Conservation (phyloP, 2,888 invertebrate genomes). For the Apantesis nais region DNA sequence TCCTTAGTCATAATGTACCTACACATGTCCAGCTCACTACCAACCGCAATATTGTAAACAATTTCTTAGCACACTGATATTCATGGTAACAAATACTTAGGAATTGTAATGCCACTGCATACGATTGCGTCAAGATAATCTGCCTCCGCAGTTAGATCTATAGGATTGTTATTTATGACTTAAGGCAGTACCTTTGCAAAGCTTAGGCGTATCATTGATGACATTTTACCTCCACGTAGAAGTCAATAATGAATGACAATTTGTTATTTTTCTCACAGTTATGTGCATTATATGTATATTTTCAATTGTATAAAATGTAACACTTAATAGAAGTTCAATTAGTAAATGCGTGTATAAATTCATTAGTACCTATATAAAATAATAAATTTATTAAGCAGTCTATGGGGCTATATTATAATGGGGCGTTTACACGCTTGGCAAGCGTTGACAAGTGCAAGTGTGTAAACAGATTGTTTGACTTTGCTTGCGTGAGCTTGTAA, state of each 20-base stretch:
- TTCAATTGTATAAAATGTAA: too few species aligned
- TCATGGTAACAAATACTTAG: slow-evolving; percentile 3
- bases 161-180: neutral
- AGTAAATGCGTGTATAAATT: neutral
- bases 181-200: neutral
- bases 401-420: too few species aligned
- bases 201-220: neutral
- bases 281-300: neutral
- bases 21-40: slow-evolving; percentile 62
- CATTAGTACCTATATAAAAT: neutral
- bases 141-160: neutral
- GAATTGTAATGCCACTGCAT: neutral
- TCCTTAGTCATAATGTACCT: slow-evolving; percentile 76
- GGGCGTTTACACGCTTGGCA: too few species aligned
- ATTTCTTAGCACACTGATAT: slow-evolving; percentile 48
- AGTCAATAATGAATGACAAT: neutral
- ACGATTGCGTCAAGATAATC: neutral
- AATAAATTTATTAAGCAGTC: too few species aligned
- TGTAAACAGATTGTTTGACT: too few species aligned
- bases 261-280: neutral
- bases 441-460: too few species aligned
- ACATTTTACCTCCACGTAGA: neutral
- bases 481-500: too few species aligned
- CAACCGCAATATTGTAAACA: slow-evolving; percentile 68
- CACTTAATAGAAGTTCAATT: neutral